Conservation (phyloP, 2,888 invertebrate species). For the Euproctis similis region DNA sequence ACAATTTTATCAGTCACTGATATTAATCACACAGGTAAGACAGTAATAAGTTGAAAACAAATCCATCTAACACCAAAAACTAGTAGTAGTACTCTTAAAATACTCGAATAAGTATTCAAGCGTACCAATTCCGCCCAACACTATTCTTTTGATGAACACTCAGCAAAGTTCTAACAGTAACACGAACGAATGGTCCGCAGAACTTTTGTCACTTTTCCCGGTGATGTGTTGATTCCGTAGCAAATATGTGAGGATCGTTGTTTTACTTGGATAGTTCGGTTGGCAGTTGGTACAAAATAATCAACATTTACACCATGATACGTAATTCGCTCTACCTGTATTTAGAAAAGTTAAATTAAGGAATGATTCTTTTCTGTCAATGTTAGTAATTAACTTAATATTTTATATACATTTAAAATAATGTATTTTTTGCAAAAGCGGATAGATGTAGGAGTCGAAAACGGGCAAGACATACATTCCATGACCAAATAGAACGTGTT, state of each 20-base stretch:
- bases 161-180: constrained; percentile 53
- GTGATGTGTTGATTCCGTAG: constrained; percentile 37
- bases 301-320: constrained; percentile 4
- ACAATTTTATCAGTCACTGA: too few species aligned
- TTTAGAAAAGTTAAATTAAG: background rate
- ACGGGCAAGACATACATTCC: too few species aligned
- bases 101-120: too few species aligned
- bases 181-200: constrained; percentile 19
- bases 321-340: background rate
- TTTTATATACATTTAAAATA: background rate
- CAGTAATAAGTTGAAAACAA: too few species aligned
- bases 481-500: too few species aligned
- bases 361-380: background rate
- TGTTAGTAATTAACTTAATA: background rate
- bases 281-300: too few species aligned
- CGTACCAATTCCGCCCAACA: background rate
- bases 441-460: too few species aligned
- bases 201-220: constrained; percentile 39
- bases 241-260: too few species aligned
- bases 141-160: constrained; percentile 19
- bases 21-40: too few species aligned
- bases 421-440: background rate
- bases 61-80: too few species aligned
- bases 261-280: too few species aligned
- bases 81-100: too few species aligned